These are phyloP conservation scores for Gastrophysa polygoni DNA, from an alignment of 2,888 invertebrate species.

Conservation along the genomic window DNA sequence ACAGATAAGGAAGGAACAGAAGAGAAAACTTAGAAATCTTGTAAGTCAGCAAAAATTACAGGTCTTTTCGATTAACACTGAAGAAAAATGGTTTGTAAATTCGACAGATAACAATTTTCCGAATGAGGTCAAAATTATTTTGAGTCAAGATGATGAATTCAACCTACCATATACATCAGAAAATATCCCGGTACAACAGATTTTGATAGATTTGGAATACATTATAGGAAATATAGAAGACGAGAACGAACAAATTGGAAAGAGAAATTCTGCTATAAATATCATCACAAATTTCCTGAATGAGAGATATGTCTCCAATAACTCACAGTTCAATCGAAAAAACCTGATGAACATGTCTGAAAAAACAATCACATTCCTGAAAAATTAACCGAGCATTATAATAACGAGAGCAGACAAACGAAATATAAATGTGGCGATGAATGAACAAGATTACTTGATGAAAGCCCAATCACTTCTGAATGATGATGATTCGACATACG, in stretches of 20 bases:
- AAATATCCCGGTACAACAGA: conserved; percentile 2
- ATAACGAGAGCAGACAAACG: conserved; percentile 10
- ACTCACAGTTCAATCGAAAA: conserved; percentile 1
- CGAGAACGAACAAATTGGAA: conserved; percentile 1
- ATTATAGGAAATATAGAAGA: neutral
- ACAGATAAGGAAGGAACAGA: conserved; percentile 11
- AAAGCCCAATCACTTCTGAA: neutral
- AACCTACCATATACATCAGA: conserved; percentile 1
- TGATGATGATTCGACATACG: conserved; percentile 1
- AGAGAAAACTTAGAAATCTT: neutral
- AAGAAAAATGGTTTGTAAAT: conserved; percentile 12
- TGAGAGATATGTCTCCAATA: neutral
- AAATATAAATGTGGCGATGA: conserved; percentile 3
- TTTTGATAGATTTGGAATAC: neutral
- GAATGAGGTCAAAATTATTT: neutral
- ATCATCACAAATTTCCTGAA: conserved; percentile 1
- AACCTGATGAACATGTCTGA: neutral
- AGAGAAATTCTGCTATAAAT: conserved; percentile 2
- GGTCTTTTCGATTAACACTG: neutral
- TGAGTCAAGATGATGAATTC: neutral
- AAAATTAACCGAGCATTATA: conserved; percentile 9
- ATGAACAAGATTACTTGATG: conserved; percentile 1
- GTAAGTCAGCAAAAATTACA: conserved; percentile 6
- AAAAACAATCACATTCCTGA: neutral
- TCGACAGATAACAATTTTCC: conserved; percentile 4